These are phyloP conservation scores for Nannobrachium achirus DNA, from an alignment of 2,113 vertebrate genomes.

Conservation along the genomic window DNA sequence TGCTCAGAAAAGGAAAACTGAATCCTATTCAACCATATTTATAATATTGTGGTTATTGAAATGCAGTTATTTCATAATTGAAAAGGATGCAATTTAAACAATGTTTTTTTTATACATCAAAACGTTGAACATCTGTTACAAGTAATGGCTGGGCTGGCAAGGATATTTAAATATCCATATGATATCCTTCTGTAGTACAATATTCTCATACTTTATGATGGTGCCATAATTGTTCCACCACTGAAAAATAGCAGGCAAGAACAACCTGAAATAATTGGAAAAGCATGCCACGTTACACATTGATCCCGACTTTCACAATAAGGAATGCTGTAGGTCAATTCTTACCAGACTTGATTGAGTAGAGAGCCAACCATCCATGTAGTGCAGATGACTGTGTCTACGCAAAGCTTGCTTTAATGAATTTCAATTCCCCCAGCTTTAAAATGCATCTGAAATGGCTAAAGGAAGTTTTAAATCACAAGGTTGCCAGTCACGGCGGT, in stretches of 20 bases:
- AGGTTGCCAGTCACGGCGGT: conserved; percentile 50
- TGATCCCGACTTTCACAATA: conserved; percentile 43
- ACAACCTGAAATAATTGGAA: conserved; percentile 42
- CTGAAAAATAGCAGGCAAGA: conserved; percentile 16
- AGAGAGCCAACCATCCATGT: conserved; percentile 58
- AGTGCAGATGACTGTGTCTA: conserved; percentile 33
- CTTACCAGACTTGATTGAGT: conserved; percentile 65
- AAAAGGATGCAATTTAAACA: no score
- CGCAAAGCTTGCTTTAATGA: conserved; percentile 61
- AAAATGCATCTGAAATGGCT: conserved; percentile 46
- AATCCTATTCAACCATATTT: no score
- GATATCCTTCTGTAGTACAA: not conserved
- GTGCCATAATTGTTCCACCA: conserved; percentile 20
- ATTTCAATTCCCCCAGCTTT: conserved; percentile 55
- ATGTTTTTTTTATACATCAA: no score
- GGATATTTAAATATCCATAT: not conserved
- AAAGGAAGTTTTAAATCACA: conserved; percentile 58
- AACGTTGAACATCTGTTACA: not conserved
- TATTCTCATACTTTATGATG: not conserved
- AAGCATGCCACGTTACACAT: conserved; percentile 35
- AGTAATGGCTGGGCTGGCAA: not conserved
- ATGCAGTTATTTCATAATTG: no score
- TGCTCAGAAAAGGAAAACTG: not conserved
- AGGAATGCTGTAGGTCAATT: conserved; percentile 53
- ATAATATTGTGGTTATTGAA: no score